Conservation (phyloP, 2,113 vertebrate species). For the Megaceryle torquata region DNA sequence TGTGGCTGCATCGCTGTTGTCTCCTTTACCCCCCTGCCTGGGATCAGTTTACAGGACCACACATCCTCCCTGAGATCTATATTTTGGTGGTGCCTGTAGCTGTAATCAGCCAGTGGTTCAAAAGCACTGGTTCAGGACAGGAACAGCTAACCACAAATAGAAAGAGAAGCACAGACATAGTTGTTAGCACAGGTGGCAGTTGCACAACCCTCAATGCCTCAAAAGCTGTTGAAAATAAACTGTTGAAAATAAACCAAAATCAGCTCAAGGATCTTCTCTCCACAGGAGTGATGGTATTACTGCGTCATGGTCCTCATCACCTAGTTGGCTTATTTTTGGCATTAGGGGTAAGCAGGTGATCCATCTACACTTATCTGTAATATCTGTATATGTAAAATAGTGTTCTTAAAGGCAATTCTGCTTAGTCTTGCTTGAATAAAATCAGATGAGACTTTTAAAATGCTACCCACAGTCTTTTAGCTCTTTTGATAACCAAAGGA, state of each 20-base stretch:
- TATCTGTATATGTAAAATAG: neutral
- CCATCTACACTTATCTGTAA: neutral
- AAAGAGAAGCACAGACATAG: neutral
- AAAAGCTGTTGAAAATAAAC: neutral
- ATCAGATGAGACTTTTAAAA: neutral
- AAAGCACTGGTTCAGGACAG: neutral
- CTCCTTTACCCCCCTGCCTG: neutral
- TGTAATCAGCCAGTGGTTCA: neutral
- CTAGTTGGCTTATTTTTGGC: neutral
- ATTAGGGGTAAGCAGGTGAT: neutral
- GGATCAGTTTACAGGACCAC: neutral
- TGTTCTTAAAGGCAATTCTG: neutral
- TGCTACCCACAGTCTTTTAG: neutral
- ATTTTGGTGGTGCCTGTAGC: accelerated
- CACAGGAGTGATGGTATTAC: neutral
- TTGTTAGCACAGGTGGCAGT: neutral
- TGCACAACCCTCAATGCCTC: neutral
- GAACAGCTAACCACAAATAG: neutral
- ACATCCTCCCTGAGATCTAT: neutral
- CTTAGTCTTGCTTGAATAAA: neutral
- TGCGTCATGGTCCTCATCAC: neutral
- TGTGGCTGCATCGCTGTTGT: neutral
- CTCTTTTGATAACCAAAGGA: neutral
- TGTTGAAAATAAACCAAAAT: neutral
- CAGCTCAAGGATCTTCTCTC: neutral